Percentiles rank a stretch among this genome's conserved stretches.
phyloP scores from a whole-genome alignment of 2,888 invertebrate genomes.

The Salticus scenicus region DNA sequence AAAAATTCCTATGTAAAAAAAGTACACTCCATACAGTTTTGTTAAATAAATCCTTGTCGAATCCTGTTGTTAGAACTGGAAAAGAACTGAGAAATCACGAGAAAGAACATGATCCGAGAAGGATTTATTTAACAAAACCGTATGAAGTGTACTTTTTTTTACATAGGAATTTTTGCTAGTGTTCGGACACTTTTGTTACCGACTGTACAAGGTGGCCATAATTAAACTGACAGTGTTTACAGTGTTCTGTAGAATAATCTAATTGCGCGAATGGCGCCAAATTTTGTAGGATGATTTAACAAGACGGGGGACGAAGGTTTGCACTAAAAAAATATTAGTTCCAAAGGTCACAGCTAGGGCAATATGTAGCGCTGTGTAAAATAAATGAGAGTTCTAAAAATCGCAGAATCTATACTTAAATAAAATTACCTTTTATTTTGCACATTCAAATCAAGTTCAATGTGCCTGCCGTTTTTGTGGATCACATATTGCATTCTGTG shows the following conservation, averaged over 20 bases:
- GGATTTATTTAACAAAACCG: no score
- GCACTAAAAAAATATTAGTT: background rate
- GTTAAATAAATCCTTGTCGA: no score
- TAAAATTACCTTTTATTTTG: constrained; percentile 11
- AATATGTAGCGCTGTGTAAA: background rate
- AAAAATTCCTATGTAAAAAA: no score
- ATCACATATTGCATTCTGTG: constrained; percentile 23
- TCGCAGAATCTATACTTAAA: background rate
- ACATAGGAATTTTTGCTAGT: no score
- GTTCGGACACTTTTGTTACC: no score
- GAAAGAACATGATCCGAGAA: no score
- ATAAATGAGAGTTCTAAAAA: background rate
- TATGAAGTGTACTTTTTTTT: no score
- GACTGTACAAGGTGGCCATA: background rate
- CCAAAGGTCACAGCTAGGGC: background rate
- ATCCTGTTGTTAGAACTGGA: no score
- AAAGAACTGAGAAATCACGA: no score
- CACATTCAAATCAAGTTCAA: constrained; percentile 3
- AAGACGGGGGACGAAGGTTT: background rate
- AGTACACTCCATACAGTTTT: no score
- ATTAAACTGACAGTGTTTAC: constrained; percentile 2
- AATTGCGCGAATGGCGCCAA: background rate
- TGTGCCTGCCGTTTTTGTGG: background rate
- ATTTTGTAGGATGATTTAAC: background rate
- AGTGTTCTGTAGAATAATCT: background rate